Evolutionary conservation across 2,797 vertebrate species (phyloP).

Genomic region (Anniella stebbinsi): DNA sequence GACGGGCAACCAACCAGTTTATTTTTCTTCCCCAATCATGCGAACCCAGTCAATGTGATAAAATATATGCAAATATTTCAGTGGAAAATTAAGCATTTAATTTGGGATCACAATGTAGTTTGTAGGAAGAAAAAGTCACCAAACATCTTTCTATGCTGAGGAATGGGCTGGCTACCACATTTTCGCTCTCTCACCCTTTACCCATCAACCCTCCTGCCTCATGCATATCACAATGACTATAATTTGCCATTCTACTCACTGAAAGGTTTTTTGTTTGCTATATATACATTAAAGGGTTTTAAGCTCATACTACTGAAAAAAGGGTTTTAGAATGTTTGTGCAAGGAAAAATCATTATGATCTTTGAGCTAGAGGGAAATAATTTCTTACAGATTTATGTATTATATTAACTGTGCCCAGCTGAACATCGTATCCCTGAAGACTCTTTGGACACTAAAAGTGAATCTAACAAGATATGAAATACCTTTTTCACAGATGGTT

Average conservation of each 20-base stretch:
- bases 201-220: not conserved
- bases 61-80: not conserved
- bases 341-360: conserved; percentile 30
- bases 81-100: not conserved
- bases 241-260: not conserved
- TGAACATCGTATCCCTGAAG: not conserved
- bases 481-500: not conserved
- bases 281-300: not conserved
- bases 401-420: not conserved
- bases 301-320: not conserved
- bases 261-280: not conserved
- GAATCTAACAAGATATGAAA: conserved; percentile 29
- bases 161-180: too few species aligned
- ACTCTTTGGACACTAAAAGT: conserved; percentile 36
- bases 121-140: not conserved
- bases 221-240: not conserved
- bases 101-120: not conserved
- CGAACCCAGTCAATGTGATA: not conserved
- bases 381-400: not conserved
- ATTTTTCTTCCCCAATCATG: too few species aligned
- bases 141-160: not conserved
- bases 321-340: conserved; percentile 12
- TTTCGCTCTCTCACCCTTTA: not conserved
- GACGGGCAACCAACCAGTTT: not conserved
- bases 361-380: conserved; percentile 49